Percentiles rank a stretch among this genome's conserved stretches.
Evolutionary conservation across 2,797 vertebrate species (phyloP).

Genomic region (Parambassis ranga): DNA sequence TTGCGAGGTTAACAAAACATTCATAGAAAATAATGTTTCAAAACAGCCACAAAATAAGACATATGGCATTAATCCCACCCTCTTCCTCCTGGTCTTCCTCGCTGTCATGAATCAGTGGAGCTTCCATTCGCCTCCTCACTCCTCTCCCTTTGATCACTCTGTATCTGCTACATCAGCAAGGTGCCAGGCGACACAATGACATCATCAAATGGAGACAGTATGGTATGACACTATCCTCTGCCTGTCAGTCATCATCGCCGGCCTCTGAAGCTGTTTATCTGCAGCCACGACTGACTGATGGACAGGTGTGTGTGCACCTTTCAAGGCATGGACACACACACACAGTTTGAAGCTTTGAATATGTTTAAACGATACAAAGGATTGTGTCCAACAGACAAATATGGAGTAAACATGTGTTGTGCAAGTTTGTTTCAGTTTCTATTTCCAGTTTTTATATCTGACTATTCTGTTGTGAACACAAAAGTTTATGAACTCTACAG

Average conservation of each 20-base stretch:
- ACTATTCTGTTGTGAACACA: no score
- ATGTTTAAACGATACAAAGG: no score
- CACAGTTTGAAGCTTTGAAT: no score
- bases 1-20: no score
- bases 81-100: not conserved
- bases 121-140: not conserved
- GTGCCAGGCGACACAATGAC: slow-evolving; percentile 41
- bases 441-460: no score
- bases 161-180: slow-evolving; percentile 45
- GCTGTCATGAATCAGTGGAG: not conserved
- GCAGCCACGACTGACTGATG: slow-evolving; percentile 22
- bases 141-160: not conserved
- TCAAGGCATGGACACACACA: not conserved
- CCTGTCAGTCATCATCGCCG: slow-evolving; percentile 51
- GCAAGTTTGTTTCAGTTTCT: no score
- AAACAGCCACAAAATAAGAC: no score
- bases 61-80: no score
- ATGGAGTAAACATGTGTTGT: no score
- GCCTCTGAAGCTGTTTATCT: slow-evolving; percentile 46
- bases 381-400: no score
- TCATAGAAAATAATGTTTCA: no score
- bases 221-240: slow-evolving; percentile 50
- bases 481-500: no score
- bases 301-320: not conserved
- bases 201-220: slow-evolving; percentile 39